A percentile compares a stretch with the other conserved stretches of the same genome.
Conservation (phyloP, 2,797 vertebrate species). For the Echiichthys vipera region DNA sequence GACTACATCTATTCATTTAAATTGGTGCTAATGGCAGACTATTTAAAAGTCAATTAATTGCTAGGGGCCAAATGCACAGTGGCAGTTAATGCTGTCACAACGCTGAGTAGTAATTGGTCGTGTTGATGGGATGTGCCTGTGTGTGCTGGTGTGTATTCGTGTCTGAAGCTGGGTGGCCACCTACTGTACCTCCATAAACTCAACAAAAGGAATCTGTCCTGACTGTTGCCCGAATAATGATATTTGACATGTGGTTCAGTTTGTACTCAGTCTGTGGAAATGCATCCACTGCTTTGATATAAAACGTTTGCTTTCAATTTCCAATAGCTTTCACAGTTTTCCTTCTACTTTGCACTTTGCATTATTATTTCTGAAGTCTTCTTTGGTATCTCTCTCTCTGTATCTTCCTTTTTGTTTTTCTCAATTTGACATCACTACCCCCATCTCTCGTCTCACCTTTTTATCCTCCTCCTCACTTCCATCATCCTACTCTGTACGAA, state of each 20-base stretch:
- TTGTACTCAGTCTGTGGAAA: constrained; percentile 15
- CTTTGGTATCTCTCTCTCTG: constrained; percentile 22
- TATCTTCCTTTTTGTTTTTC: constrained; percentile 39
- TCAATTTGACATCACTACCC: constrained; percentile 45
- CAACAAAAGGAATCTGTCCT: constrained; percentile 8
- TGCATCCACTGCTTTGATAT: constrained; percentile 1
- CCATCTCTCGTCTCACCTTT: constrained; percentile 58
- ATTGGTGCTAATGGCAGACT: constrained; percentile 80
- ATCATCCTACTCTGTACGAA: constrained; percentile 30
- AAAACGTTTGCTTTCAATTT: constrained; percentile 18
- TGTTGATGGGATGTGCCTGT: constrained; percentile 59
- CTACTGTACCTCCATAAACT: constrained; percentile 36
- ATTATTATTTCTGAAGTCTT: constrained; percentile 30
- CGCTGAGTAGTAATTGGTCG: constrained; percentile 70
- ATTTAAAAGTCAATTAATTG: constrained; percentile 81
- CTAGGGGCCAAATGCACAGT: constrained; percentile 74
- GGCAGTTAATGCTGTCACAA: constrained; percentile 78
- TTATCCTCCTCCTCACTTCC: constrained; percentile 44
- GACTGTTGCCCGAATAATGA: not conserved
- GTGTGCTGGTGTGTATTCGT: constrained; percentile 43
- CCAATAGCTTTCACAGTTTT: not conserved
- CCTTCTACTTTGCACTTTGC: constrained; percentile 15
- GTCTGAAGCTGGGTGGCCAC: constrained; percentile 49
- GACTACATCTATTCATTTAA: constrained; percentile 75
- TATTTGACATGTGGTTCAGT: constrained; percentile 13